Base-by-base conservation (phyloP, 2,888 invertebrate species). In the Ophion obscuratus region DNA sequence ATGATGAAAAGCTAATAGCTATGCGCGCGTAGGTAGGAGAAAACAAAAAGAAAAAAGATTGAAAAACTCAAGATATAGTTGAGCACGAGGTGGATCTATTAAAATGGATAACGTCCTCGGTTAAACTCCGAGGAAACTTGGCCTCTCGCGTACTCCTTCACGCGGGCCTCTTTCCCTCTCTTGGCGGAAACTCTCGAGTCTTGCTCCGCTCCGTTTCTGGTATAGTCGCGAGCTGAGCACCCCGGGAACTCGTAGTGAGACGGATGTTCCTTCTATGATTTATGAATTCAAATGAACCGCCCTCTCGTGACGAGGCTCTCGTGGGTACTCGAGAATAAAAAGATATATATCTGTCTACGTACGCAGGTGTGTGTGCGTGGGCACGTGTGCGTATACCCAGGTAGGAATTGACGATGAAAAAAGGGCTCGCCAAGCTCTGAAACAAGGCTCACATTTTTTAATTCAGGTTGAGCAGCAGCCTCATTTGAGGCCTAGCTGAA, bases 31-130 rank as follows among this genome's bases (percentile, higher is more conserved):
- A 53, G 27, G 70, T 40, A 75, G 57, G 62, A 36, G 44, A 66
- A 71, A 47, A 68, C 61, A 74, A 24, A 31, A 67, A n/a, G 59
- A 53, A 73, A 40, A 14, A 71, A 59, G 47, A 74, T 44, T 44
- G 31, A 57, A 78, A 44, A 78, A 74, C 67, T 67, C 31, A 44
- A 67, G 83, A 84, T 70, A 53, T 57, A 75, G 76, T 73, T 62
- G 78, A 75, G 75, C 59, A 53, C 47, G 31, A 57, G 57, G 47
- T 47, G 78, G 81, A 83, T 87, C 86, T 85, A 80, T 81, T 77
- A 85, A 88, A 88, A 84, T 89, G 85, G 88, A 85, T 80, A 81
- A 86, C 81, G 88, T 76, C 81, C 83, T 86, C 83, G 86, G 83
- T 84, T 83, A 88, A 89, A 87, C 86, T 87, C 84, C 31, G 66